phyloP scores from a whole-genome alignment of 2,888 invertebrate genomes.

The Epinotia ramella region DNA sequence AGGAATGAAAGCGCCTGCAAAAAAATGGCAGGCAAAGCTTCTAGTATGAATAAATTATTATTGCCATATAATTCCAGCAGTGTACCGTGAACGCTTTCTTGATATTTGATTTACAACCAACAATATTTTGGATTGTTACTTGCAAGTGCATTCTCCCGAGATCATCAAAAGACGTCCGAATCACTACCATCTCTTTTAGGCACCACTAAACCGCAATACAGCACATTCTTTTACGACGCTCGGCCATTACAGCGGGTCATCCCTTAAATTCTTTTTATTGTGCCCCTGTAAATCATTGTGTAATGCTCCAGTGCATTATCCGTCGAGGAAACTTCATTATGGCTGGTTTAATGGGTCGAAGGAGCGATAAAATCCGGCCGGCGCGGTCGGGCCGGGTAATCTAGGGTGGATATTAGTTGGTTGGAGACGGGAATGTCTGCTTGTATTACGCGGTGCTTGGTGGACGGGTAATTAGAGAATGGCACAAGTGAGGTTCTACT shows the following conservation, averaged over 20 bases:
- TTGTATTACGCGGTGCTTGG: constrained; percentile 39
- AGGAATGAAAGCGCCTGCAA: neutral
- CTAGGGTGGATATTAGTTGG: constrained; percentile 53
- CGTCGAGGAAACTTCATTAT: constrained; percentile 84
- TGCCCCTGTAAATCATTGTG: constrained; percentile 84
- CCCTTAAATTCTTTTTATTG: constrained; percentile 85
- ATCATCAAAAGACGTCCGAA: neutral
- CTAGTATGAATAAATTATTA: neutral
- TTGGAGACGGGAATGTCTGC: constrained; percentile 50
- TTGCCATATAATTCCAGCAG: neutral
- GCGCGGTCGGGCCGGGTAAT: constrained; percentile 55
- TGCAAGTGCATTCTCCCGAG: too few species aligned
- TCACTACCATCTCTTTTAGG: neutral
- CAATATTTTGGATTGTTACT: too few species aligned
- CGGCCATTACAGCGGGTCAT: constrained; percentile 75
- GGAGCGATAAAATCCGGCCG: constrained; percentile 81
- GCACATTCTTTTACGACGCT: constrained; percentile 79
- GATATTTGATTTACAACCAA: too few species aligned
- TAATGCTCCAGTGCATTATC: constrained; percentile 84
- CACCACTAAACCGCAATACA: constrained; percentile 6
- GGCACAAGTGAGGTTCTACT: neutral
- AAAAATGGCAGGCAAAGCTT: neutral
- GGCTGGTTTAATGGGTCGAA: constrained; percentile 84
- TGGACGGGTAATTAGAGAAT: neutral
- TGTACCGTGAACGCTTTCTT: too few species aligned